These are phyloP conservation scores for Phalera bucephala DNA, from an alignment of 2,888 invertebrate species.

Conservation along the genomic window DNA sequence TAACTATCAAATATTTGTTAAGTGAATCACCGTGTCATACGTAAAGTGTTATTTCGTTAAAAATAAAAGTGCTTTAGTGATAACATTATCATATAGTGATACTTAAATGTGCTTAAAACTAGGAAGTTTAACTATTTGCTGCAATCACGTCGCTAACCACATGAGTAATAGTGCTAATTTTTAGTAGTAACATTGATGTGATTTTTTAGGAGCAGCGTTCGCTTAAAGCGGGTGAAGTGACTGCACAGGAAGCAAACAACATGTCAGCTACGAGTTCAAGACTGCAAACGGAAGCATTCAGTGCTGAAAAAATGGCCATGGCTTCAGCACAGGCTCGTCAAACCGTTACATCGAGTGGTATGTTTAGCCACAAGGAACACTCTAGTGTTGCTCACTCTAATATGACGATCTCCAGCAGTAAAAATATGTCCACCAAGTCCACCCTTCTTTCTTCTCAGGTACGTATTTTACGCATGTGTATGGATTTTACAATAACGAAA, in stretches of 20 bases:
- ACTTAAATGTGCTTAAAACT: constrained; percentile 2
- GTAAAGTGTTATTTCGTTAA: constrained; percentile 37
- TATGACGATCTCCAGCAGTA: constrained; percentile 89
- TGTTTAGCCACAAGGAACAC: constrained; percentile 88
- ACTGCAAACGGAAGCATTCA: constrained; percentile 93
- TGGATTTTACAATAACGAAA: too few relatives aligned
- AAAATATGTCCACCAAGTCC: constrained; percentile 87
- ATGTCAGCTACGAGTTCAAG: constrained; percentile 92
- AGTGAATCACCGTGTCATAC: constrained; percentile 57
- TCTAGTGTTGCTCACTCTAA: constrained; percentile 91
- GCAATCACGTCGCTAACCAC: background rate
- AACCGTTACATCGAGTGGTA: constrained; percentile 90
- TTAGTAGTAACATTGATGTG: constrained; percentile 17
- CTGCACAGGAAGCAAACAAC: constrained; percentile 93
- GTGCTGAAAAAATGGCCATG: constrained; percentile 90
- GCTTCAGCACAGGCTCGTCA: constrained; percentile 90
- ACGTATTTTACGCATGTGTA: constrained; percentile 19
- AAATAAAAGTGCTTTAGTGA: constrained; percentile 50
- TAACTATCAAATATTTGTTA: constrained; percentile 72
- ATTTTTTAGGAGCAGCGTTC: constrained; percentile 90
- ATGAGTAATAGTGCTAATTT: constrained; percentile 5
- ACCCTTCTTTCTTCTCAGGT: constrained; percentile 83
- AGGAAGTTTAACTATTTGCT: background rate
- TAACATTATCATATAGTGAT: constrained; percentile 43
- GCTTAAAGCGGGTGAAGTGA: constrained; percentile 91